phyloP scores from a whole-genome alignment of 1,140 invertebrate species.

The Eurosta solidaginis region DNA sequence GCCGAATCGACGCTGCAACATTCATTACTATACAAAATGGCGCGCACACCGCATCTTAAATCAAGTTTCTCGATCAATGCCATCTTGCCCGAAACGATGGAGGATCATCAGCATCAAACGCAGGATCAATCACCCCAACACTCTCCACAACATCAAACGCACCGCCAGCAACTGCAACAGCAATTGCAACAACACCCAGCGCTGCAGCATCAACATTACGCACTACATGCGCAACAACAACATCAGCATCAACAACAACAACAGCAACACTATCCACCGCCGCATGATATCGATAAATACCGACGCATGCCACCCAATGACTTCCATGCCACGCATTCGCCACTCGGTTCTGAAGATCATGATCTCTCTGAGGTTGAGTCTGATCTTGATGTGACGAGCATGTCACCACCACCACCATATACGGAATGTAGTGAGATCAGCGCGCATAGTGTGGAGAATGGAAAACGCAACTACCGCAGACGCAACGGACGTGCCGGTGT shows the following conservation, averaged over 20 bases:
- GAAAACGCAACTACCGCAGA: not conserved
- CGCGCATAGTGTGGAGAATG: slow-evolving; percentile 19
- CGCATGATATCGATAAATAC: not conserved
- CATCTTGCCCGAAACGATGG: slow-evolving; percentile 70
- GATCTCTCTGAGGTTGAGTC: slow-evolving; percentile 70
- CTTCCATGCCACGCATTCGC: slow-evolving; percentile 35
- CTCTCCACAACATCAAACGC: slow-evolving; percentile 3
- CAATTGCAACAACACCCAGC: slow-evolving; percentile 32
- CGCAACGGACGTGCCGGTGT: slow-evolving; percentile 36
- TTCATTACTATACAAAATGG: slow-evolving; percentile 60
- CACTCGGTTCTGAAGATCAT: slow-evolving; percentile 48
- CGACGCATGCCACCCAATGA: not conserved
- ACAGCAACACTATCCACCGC: not conserved
- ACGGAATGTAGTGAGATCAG: slow-evolving; percentile 36
- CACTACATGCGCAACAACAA: not conserved
- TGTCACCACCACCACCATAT: slow-evolving; percentile 54
- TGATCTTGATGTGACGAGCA: slow-evolving; percentile 78
- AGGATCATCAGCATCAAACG: slow-evolving; percentile 42
- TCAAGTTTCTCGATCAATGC: slow-evolving; percentile 76
- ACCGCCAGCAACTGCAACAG: slow-evolving; percentile 2
- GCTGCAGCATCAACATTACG: slow-evolving; percentile 31
- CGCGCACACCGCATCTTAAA: slow-evolving; percentile 66
- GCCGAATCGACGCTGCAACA: slow-evolving; percentile 8
- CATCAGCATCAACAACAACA: not conserved
- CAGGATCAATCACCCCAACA: slow-evolving; percentile 32